These are phyloP conservation scores for Hippocampus kuda DNA, from an alignment of 2,797 vertebrate species.

Conservation along the genomic window DNA sequence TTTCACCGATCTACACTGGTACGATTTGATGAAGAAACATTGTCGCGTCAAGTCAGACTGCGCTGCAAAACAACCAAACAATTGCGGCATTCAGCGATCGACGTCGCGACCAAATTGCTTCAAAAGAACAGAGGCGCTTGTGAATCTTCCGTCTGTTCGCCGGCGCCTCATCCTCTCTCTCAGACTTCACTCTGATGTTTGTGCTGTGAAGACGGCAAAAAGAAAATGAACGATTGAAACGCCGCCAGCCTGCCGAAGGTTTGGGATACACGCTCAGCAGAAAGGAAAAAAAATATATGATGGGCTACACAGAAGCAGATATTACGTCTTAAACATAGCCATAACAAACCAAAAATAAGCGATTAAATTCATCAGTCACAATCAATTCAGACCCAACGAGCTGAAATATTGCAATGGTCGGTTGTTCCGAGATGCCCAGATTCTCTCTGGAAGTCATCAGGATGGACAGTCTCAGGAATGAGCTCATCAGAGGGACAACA, in stretches of 20 bases:
- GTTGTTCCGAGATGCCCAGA: too few relatives aligned
- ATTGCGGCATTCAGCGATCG: neutral
- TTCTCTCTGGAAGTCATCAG: too few relatives aligned
- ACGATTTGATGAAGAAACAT: neutral
- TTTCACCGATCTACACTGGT: too few relatives aligned
- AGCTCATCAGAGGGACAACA: too few relatives aligned
- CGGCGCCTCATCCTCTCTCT: conserved; percentile 14
- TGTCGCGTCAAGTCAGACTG: neutral
- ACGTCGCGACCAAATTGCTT: neutral
- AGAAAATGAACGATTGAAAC: conserved; percentile 56
- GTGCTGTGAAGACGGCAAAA: conserved; percentile 42
- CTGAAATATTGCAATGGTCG: neutral
- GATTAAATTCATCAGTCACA: too few relatives aligned
- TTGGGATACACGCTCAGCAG: conserved; percentile 13
- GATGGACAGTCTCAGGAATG: too few relatives aligned
- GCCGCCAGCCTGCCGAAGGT: conserved; percentile 16
- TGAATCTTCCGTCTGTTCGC: conserved; percentile 15
- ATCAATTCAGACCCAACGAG: neutral
- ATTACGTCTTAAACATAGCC: neutral
- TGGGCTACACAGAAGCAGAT: conserved; percentile 4
- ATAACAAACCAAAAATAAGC: neutral
- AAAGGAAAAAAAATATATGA: conserved; percentile 13
- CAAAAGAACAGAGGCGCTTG: neutral
- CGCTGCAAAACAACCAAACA: neutral
- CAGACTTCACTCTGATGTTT: conserved; percentile 29